These are phyloP conservation scores for Cairina moschata DNA, from an alignment of 2,113 vertebrate genomes.

Conservation along the genomic window DNA sequence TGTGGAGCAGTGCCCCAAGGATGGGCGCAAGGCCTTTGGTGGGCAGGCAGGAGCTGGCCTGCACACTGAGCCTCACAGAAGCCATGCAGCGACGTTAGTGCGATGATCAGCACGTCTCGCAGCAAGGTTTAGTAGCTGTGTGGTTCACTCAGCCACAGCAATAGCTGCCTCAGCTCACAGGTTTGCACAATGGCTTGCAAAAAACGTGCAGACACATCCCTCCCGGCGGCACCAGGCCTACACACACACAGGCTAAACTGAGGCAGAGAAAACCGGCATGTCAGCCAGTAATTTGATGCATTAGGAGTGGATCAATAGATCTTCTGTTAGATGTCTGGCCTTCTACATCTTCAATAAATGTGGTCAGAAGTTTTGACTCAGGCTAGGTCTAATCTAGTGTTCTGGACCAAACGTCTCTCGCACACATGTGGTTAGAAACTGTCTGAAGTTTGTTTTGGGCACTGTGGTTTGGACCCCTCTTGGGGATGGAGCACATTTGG, in stretches of 20 bases:
- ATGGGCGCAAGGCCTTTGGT: neutral
- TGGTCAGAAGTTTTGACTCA: neutral
- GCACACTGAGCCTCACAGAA: fast-evolving
- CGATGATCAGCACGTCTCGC: fast-evolving
- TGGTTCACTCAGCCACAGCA: neutral
- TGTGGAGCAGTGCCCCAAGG: neutral
- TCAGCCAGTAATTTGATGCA: neutral
- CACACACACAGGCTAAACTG: fast-evolving
- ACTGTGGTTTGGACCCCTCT: fast-evolving
- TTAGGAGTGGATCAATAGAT: neutral
- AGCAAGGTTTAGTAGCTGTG: neutral
- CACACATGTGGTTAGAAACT: neutral
- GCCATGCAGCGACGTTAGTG: fast-evolving
- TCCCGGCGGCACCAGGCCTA: neutral
- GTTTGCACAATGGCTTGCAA: neutral
- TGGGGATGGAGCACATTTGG: slow-evolving; percentile 12
- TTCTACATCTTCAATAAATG: neutral
- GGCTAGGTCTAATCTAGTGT: neutral
- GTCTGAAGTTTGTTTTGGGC: neutral
- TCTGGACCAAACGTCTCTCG: neutral
- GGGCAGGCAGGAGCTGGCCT: neutral
- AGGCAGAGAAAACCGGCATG: fast-evolving
- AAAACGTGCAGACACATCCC: fast-evolving
- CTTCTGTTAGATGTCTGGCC: neutral
- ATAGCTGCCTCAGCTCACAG: fast-evolving